phyloP scores from a whole-genome alignment of 2,888 invertebrate species.

The Xestia xanthographa region DNA sequence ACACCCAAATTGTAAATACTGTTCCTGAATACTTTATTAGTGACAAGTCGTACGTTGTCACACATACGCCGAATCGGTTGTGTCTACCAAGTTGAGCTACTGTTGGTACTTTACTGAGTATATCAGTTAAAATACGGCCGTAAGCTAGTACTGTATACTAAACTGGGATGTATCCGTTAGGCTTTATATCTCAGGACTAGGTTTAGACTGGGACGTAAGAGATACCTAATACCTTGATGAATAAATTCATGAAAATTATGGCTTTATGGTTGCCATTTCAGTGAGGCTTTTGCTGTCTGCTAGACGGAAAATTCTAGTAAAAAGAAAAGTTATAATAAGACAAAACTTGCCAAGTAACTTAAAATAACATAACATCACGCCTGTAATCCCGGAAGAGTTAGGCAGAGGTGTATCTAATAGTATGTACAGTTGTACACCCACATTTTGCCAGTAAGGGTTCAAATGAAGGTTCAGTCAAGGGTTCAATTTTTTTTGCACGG shows the following conservation, averaged over 20 bases:
- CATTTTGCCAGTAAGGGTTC: too few relatives aligned
- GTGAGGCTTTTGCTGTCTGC: background rate
- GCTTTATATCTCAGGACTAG: conserved; percentile 36
- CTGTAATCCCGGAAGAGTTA: too few relatives aligned
- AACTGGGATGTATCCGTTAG: conserved; percentile 35
- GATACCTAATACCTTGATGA: conserved; percentile 18
- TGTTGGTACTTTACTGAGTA: conserved; percentile 27
- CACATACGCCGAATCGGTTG: conserved; percentile 13
- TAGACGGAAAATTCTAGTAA: background rate
- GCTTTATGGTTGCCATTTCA: background rate
- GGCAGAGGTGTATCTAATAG: too few relatives aligned
- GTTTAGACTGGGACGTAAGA: background rate
- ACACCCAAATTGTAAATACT: conserved; percentile 1
- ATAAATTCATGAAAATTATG: conserved; percentile 34
- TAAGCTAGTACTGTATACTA: conserved; percentile 21
- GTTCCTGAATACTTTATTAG: conserved; percentile 39
- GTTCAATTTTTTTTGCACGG: too few relatives aligned
- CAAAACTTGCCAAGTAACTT: too few relatives aligned
- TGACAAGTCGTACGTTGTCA: background rate
- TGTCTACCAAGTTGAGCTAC: conserved; percentile 30
- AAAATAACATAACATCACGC: background rate
- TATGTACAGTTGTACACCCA: too few relatives aligned
- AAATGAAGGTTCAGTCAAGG: too few relatives aligned
- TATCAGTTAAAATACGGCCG: conserved; percentile 34
- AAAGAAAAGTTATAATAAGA: background rate